Evolutionary conservation across 1,140 invertebrate genomes (phyloP).

Genomic region (Drosophila nasuta): DNA sequence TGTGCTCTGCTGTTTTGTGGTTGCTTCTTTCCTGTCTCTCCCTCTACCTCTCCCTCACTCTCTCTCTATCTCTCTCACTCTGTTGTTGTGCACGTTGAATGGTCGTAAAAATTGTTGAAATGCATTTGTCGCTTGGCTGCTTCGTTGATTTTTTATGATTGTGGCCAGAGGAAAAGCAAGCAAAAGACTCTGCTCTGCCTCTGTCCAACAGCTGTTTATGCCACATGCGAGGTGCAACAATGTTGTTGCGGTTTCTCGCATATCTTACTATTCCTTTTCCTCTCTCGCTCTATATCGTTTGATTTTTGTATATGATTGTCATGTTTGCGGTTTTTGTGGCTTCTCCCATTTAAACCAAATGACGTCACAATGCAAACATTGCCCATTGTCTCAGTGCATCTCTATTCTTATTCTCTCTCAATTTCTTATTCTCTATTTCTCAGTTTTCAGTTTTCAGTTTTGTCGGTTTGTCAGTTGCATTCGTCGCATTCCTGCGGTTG

Average conservation of each 20-base stretch:
- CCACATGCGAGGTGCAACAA: slow-evolving; percentile 40
- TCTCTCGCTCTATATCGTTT: slow-evolving; percentile 13
- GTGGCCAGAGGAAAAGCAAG: slow-evolving; percentile 23
- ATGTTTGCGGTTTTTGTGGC: slow-evolving; percentile 63
- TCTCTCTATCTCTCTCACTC: background rate
- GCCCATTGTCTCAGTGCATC: background rate
- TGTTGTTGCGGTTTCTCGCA: slow-evolving; percentile 30
- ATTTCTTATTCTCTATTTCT: background rate
- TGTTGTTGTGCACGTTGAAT: slow-evolving; percentile 17
- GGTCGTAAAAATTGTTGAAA: slow-evolving; percentile 74
- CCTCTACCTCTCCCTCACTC: background rate
- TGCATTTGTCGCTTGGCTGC: slow-evolving; percentile 75
- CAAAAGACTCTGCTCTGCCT: slow-evolving; percentile 11
- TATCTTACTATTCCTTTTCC: background rate
- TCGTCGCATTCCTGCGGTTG: slow-evolving; percentile 13
- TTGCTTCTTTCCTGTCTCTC: slow-evolving; percentile 2
- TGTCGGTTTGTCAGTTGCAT: background rate
- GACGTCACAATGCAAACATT: slow-evolving; percentile 7
- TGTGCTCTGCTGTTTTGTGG: slow-evolving; percentile 36
- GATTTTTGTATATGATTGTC: slow-evolving; percentile 66
- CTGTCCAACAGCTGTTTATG: slow-evolving; percentile 55
- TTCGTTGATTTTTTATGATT: slow-evolving; percentile 77
- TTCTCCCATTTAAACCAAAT: slow-evolving; percentile 33
- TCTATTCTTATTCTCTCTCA: background rate
- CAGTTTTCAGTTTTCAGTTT: background rate